Evolutionary conservation across 2,797 vertebrate genomes (phyloP), one percentile per base, ranked within the genome.

Genomic region (Poecile montanus): DNA sequence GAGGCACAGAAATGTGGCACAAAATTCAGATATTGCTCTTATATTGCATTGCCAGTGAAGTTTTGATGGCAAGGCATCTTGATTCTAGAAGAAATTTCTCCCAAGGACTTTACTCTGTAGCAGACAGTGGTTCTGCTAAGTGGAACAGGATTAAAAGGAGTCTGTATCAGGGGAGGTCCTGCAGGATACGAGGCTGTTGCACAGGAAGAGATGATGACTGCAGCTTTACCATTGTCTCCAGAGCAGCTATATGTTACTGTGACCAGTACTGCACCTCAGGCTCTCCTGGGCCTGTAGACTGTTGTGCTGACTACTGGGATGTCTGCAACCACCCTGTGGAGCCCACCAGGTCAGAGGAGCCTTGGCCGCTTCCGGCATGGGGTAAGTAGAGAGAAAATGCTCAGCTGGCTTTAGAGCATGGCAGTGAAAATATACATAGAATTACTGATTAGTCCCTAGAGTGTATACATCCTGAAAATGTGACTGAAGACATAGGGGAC

Each of bases 301-400:
- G 98, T 56, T 98, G 98, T 74, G 96, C 96, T 68, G 98, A 98
- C 88, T 98, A 97, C 92, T 97, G 97, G 97, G 93, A 95, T n/a
- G 96, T 94, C 56, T 98, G 98, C 70, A 94, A 91, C 85, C 90
- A 80, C 15, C 48, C 36, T 0, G 11, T 8, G 54, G 71, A 34
- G 60, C 93, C 85, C 47, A 47, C 68, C 83, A 75, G 91, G 72
- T 93, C 87, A 65, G 94, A 92, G 13, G 63, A 92, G 51, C 73
- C 74, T 56, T 87, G 89, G 89, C 87, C 75, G 6, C 73, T 54
- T 71, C 88, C 85, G 68, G 26, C 58, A 48, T 72, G 72, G 34
- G 98, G 98, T 98, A 97, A 84, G 97, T 60, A 75, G 36, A 70
- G 53, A 68, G 29, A 56, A 74, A 48, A 47, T 23, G 10, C 21